A percentile compares a stretch with the other conserved stretches of the same genome.
Evolutionary conservation across 2,113 vertebrate genomes (phyloP).

Genomic region (Melanocharis versteri): DNA sequence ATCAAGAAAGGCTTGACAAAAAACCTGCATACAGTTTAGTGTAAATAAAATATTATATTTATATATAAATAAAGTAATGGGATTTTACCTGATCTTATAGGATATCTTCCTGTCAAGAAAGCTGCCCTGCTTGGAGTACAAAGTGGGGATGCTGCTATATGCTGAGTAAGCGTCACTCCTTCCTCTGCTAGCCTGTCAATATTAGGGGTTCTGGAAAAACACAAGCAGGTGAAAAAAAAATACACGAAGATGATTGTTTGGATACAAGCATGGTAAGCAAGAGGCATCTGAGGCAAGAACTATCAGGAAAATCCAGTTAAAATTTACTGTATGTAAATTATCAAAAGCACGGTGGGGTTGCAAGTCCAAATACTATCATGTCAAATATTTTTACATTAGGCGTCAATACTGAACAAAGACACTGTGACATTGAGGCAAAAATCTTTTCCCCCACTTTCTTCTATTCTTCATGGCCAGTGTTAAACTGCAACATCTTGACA

Average conservation of each 20-base stretch:
- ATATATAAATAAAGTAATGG: background rate
- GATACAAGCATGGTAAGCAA: background rate
- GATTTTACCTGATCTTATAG: slow-evolving; percentile 83
- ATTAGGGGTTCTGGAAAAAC: slow-evolving; percentile 78
- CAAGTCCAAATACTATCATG: background rate
- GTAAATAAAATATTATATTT: background rate
- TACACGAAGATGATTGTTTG: background rate
- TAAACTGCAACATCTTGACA: background rate
- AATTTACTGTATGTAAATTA: background rate
- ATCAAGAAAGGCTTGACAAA: background rate
- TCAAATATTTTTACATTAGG: background rate
- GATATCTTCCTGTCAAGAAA: slow-evolving; percentile 88
- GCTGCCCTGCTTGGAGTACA: slow-evolving; percentile 90
- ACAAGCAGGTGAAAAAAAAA: background rate
- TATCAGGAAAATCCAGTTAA: background rate
- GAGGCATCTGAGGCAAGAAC: background rate
- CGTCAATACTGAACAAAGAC: background rate
- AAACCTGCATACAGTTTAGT: background rate
- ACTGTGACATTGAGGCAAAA: background rate
- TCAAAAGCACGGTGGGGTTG: background rate
- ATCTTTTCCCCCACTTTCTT: background rate
- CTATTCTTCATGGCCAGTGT: background rate
- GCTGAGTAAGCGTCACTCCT: slow-evolving; percentile 85
- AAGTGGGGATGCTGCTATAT: slow-evolving; percentile 83
- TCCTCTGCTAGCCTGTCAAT: slow-evolving; percentile 80